phyloP scores from a whole-genome alignment of 1,140 invertebrate species.

The Bombus waltoni region DNA sequence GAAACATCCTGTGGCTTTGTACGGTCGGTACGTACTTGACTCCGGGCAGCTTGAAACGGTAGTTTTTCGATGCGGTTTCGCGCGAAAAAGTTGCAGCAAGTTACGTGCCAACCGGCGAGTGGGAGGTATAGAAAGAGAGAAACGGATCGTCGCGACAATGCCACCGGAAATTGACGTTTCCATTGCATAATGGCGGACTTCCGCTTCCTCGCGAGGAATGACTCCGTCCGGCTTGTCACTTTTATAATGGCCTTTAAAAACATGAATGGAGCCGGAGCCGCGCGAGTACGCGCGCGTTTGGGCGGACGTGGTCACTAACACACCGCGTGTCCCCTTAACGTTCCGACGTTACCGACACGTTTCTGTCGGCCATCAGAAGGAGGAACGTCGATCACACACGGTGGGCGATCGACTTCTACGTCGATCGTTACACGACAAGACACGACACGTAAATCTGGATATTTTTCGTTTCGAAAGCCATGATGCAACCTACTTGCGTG shows the following conservation, averaged over 20 bases:
- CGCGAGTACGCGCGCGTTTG: constrained; percentile 43
- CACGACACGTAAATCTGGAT: background rate
- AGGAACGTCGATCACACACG: background rate
- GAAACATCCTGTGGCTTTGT: background rate
- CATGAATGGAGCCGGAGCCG: constrained; percentile 62
- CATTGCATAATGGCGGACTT: constrained; percentile 74
- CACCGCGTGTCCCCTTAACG: constrained; percentile 7
- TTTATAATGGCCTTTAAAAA: constrained; percentile 72
- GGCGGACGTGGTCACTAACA: constrained; percentile 42
- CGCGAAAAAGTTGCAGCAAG: constrained; percentile 33
- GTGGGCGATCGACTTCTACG: constrained; percentile 6
- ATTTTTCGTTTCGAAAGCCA: background rate
- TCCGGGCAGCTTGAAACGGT: background rate
- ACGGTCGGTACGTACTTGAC: background rate
- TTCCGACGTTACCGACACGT: background rate
- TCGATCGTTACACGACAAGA: background rate
- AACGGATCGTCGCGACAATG: constrained; percentile 68
- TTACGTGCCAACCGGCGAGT: background rate
- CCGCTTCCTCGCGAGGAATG: constrained; percentile 72
- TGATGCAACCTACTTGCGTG: background rate
- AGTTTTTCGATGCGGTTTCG: constrained; percentile 51
- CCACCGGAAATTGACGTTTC: constrained; percentile 75
- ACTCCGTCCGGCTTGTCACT: constrained; percentile 72
- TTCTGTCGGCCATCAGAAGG: background rate
- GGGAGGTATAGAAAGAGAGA: constrained; percentile 61